Evolutionary conservation across 2,113 vertebrate species (phyloP), one percentile per base, ranked within the genome.

Genomic region (Madoqua kirkii): DNA sequence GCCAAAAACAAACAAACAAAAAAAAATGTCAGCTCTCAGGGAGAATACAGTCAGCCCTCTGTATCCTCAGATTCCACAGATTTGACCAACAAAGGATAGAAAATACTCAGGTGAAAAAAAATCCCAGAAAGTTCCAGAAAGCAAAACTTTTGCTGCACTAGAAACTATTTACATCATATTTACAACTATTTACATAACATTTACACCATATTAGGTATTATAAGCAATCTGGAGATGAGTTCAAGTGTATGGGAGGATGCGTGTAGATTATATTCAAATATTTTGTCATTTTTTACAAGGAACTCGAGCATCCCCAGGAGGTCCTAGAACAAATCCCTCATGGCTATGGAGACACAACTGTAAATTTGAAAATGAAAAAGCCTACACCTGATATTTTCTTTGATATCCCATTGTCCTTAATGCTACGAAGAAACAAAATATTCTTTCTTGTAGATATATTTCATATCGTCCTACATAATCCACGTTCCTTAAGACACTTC

Each of bases 341-440:
- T 19, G 33, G 50, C 50, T 36, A 83, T 52, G 3, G 6, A 54
- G 50, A 54, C 33, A 83, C 79, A 83, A 83, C 33, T 83, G 6
- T 14, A 90, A 57, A 25, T 91, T 94, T 57, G 12, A 50, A 93
- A 92, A 62, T 87, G 40, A 21, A 88, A 95, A 96, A 74, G 29
- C 33, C 11, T 87, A 81, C 6, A 79, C 31, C 76, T 64, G 27
- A 82, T 84, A 76, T 50, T 92, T 86, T 81, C n/a, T 55, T 98
- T 14, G 59, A 31, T 62, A 57, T 79, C 29, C 7, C 62, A 78
- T 25, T 78, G 23, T 79, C 17, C 48, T 95, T 82, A 92, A 84
- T 55, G 15, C 48, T 85, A 76, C 85, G 29, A 92, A 96, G 31
- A 96, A 96, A 95, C n/a, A 71, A 96, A 87, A 87, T 60, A 29